Evolutionary conservation across 2,888 invertebrate species (phyloP), one percentile per base, ranked within the genome.

Genomic region (Prenolepis imparis): DNA sequence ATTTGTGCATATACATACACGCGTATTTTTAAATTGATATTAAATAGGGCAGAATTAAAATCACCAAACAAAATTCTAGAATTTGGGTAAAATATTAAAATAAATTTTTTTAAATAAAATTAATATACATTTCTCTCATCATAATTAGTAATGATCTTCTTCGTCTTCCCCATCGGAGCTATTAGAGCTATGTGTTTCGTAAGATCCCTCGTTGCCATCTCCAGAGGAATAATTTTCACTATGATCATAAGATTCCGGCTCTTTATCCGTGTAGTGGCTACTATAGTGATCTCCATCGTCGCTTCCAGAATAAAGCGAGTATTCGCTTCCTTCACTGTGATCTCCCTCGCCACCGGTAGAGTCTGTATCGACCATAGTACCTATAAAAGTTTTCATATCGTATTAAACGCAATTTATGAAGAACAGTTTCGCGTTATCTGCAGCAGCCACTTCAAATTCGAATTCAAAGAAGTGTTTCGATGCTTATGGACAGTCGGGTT

Each of bases 301-400:
- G 57, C 83, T 78, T n/a, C 78, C 89, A 21, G 78, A 84, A 72
- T 91, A 88, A 77, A 87, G 84, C 64, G 87, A 84, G 36, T 90
- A 88, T 74, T 91, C 91, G 39, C 86, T 87, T 39, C 81, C 90
- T 24, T 86, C 90, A 12, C 83, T 90, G 36, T 90, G 88, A 83
- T 91, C 92, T 32, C 86, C 91, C 4, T 88, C 91, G 12, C 85
- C 90, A 21, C 82, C 90, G 18, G 84, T 86, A 64, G 93, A 93
- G 75, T 92, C 92, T 57, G 90, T 85, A 80, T 92, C 92, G 41
- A 91, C 91, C 77, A 91, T 89, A 21, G 93, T 94, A 44, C 92
- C 94, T 94, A 78, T 28, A 66, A 81, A 63, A 41, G n/a, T 72
- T 68, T 81, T 80, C 59, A 59, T 70, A 44, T 24, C 44, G 4